Conservation (phyloP, 2,113 vertebrate genomes). For the Megaceryle maxima region DNA sequence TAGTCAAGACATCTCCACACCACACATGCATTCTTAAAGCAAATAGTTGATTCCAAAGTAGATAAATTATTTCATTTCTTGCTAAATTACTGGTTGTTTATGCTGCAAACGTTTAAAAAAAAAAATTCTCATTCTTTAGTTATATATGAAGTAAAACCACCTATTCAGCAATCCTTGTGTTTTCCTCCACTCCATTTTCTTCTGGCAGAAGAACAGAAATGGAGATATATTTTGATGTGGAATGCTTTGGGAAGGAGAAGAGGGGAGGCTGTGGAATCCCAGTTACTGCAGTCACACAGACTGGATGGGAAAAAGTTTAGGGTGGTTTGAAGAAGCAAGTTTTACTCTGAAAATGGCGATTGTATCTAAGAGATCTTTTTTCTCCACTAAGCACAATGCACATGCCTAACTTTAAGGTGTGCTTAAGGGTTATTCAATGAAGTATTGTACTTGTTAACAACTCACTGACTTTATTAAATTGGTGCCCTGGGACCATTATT, state of each 20-base stretch:
- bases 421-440: neutral
- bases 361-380: neutral
- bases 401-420: neutral
- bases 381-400: neutral
- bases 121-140: neutral
- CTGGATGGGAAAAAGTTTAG: neutral
- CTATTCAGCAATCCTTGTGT: neutral
- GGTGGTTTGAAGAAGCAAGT: neutral
- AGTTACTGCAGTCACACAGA: neutral
- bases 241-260: neutral
- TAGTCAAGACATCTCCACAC: neutral
- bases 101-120: neutral
- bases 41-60: constrained; percentile 2
- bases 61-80: neutral
- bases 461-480: neutral
- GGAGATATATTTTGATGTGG: neutral
- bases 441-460: neutral
- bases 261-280: neutral
- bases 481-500: neutral
- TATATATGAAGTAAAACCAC: neutral
- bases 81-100: neutral
- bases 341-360: neutral
- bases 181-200: neutral
- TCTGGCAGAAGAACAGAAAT: neutral
- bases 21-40: neutral